A percentile compares a stretch with the other conserved stretches of the same genome.
These are phyloP conservation scores for Chlamydotis undulata DNA, from an alignment of 2,113 vertebrate species.

Conservation along the genomic window DNA sequence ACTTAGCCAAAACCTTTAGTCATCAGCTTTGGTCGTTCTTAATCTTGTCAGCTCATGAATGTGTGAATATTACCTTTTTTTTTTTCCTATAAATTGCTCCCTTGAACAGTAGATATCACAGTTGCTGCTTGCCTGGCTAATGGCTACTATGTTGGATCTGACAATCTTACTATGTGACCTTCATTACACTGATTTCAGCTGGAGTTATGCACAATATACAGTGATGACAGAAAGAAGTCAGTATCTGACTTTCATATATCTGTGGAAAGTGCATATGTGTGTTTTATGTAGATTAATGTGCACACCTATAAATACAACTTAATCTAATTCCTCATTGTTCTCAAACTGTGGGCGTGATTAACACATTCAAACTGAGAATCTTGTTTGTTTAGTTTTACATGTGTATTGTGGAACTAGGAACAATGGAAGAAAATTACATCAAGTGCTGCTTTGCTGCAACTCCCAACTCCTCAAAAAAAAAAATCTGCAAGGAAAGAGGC, in stretches of 20 bases:
- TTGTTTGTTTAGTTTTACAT: background rate
- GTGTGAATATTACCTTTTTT: background rate
- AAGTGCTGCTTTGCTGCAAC: background rate
- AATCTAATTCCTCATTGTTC: background rate
- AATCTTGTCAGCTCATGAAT: background rate
- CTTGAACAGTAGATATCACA: background rate
- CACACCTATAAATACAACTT: background rate
- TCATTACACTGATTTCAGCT: background rate
- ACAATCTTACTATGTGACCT: background rate
- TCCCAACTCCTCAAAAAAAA: background rate
- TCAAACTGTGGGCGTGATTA: background rate
- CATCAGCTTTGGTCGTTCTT: background rate
- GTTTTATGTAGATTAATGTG: background rate
- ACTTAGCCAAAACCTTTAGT: background rate
- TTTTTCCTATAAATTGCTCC: background rate
- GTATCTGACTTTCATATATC: background rate
- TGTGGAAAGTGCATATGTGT: background rate
- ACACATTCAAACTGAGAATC: background rate
- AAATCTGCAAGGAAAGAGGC: background rate
- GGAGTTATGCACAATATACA: background rate
- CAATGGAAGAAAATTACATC: slow-evolving; percentile 7
- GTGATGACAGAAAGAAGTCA: background rate
- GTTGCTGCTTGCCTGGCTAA: background rate
- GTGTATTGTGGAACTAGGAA: background rate
- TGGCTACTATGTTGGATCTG: background rate